These are phyloP conservation scores for Parnassius orleans DNA, from an alignment of 2,888 invertebrate genomes.

Conservation along the genomic window DNA sequence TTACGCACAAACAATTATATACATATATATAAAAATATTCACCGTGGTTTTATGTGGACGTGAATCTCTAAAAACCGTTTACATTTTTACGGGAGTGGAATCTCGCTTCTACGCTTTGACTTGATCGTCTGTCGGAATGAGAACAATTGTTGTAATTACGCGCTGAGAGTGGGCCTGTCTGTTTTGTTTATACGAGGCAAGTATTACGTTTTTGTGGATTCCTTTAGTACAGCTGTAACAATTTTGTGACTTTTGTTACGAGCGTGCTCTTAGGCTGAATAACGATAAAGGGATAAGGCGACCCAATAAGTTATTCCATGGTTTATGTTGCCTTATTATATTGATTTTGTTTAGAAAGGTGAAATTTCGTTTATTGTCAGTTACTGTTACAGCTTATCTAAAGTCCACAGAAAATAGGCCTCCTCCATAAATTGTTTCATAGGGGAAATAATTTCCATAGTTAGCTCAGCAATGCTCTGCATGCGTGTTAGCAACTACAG, in stretches of 20 bases:
- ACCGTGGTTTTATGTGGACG: neutral
- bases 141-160: conserved; percentile 44
- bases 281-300: conserved; percentile 16
- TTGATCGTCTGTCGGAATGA: conserved; percentile 34
- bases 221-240: conserved; percentile 3
- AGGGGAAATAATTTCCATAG: too few species aligned
- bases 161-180: conserved; percentile 30
- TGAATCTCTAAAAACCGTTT: neutral
- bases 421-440: too few species aligned
- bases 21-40: too few species aligned
- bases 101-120: conserved; percentile 36
- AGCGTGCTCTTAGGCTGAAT: neutral
- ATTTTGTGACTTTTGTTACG: conserved; percentile 22
- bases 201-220: conserved; percentile 20
- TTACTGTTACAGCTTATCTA: too few species aligned
- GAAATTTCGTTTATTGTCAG: too few species aligned
- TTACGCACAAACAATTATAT: too few species aligned
- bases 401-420: too few species aligned
- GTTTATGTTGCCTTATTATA: conserved; percentile 24
- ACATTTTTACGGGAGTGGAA: conserved; percentile 27
- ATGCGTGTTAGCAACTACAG: too few species aligned
- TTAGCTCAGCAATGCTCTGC: too few species aligned
- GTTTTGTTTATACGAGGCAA: conserved; percentile 23
- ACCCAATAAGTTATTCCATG: conserved; percentile 10
- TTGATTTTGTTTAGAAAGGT: neutral